A percentile compares a stretch with the other conserved stretches of the same genome.
phyloP scores from a whole-genome alignment of 2,888 invertebrate species.

The Sarcophaga variegata region DNA sequence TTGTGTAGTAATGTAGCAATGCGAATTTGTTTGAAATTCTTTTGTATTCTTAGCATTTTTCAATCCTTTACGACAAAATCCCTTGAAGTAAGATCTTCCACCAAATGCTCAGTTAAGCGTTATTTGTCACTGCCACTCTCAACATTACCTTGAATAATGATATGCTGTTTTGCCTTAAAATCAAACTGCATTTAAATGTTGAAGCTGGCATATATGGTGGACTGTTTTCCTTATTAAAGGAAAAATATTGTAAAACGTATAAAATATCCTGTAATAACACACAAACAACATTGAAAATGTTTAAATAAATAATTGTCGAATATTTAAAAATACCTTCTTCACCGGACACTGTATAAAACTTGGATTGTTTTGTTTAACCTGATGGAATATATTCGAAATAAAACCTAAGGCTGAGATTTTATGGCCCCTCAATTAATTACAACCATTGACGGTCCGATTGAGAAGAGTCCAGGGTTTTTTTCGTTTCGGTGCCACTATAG shows the following conservation, averaged over 20 bases:
- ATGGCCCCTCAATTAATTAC: not conserved
- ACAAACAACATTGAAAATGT: not conserved
- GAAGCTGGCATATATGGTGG: not conserved
- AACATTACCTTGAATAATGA: conserved; percentile 70
- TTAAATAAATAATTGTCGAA: not conserved
- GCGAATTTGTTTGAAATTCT: too few species aligned
- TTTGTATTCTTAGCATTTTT: too few species aligned
- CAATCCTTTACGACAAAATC: too few species aligned
- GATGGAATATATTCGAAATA: not conserved
- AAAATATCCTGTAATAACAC: not conserved
- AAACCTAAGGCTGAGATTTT: not conserved
- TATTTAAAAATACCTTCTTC: not conserved
- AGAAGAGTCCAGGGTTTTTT: not conserved
- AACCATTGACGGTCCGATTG: not conserved
- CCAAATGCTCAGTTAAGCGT: too few species aligned
- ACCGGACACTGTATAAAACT: not conserved
- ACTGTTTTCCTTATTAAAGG: not conserved
- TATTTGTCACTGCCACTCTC: conserved; percentile 68
- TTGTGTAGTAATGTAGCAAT: too few species aligned
- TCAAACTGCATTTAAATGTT: not conserved
- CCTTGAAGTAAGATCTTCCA: too few species aligned
- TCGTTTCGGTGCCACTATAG: not conserved
- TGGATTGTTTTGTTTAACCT: not conserved
- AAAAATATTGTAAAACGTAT: not conserved
- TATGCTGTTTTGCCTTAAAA: not conserved